Evolutionary conservation across 2,888 invertebrate genomes (phyloP), one percentile per base, ranked within the genome.

Genomic region (Beris chalybata): DNA sequence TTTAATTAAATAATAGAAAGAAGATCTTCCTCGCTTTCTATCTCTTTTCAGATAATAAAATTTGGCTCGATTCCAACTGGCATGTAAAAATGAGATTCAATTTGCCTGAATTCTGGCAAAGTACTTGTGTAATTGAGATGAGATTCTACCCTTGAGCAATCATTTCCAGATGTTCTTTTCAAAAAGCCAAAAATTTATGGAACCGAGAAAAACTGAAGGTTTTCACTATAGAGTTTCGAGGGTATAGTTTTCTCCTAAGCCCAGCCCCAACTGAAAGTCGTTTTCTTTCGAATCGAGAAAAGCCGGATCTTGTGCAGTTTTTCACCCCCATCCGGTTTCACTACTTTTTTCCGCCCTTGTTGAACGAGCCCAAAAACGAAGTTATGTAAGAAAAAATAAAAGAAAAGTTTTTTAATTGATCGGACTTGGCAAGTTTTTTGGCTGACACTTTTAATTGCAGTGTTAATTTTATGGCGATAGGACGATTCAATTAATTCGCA

Each of bases 81-180:
- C 68, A 66, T 66, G 68, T 68, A 68, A 66, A 68, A 68, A 68
- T 68, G 68, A 64, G 65, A 65, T 64, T 68, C 63, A 63, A 65
- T 68, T 68, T 64, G 57, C 63, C 52, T 44, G 66, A 64, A 68
- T 68, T 50, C 64, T 68, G 68, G 68, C 66, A 66, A 66, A 68
- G 59, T 64, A 66, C 56, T 68, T 50, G 58, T 64, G 66, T 68
- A 68, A 66, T 68, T 64, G 66, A 66, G 66, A 66, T 64, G 57
- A 58, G 64, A 68, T 65, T 65, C 68, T 66, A 68, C 64, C 68
- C 68, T 68, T 66, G 66, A 66, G 68, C 68, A 66, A 68, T 68
- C 68, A 68, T 66, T 68, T 68, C 68, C 68, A 68, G 68, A 66
- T 68, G 68, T 68, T 68, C 68, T 66, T 68, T 68, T 68, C 53